Evolutionary conservation across 2,888 invertebrate species (phyloP).

Genomic region (Drosophila colorata): DNA sequence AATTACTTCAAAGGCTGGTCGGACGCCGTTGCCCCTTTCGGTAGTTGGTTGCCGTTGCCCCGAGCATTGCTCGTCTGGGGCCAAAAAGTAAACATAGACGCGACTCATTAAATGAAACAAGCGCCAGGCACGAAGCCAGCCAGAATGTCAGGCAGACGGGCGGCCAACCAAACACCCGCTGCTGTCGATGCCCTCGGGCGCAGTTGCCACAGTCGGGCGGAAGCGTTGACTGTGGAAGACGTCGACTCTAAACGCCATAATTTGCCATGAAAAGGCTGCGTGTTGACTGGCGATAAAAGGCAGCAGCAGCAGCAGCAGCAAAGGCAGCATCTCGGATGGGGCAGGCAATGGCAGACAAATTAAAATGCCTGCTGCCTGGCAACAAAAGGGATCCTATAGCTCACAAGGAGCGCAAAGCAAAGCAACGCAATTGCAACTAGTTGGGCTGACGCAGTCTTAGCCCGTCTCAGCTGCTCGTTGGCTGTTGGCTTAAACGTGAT

Average conservation of each 20-base stretch:
- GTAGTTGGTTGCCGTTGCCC: conserved; percentile 23
- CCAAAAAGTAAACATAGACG: conserved; percentile 75
- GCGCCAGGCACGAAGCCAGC: conserved; percentile 48
- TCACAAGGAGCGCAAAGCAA: conserved; percentile 32
- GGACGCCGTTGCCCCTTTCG: conserved; percentile 31
- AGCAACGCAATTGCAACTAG: conserved; percentile 56
- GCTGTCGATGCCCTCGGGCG: conserved; percentile 40
- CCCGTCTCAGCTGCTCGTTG: conserved; percentile 62
- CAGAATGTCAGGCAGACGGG: conserved; percentile 26
- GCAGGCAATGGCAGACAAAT: conserved; percentile 65
- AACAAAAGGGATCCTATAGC: conserved; percentile 49
- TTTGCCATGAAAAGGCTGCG: conserved; percentile 79
- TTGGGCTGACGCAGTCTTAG: conserved; percentile 59
- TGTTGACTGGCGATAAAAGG: conserved; percentile 78
- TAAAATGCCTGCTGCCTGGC: conserved; percentile 68
- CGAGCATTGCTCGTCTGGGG: conserved; percentile 59
- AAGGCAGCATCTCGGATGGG: conserved; percentile 11
- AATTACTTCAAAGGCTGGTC: conserved; percentile 72
- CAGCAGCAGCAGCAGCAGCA: conserved; percentile 19
- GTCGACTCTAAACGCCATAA: conserved; percentile 70
- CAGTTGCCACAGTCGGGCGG: conserved; percentile 32
- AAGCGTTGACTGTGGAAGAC: conserved; percentile 35
- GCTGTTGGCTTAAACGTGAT: conserved; percentile 82
- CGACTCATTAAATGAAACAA: conserved; percentile 78
- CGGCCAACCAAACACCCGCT: conserved; percentile 36